Evolutionary conservation across 2,888 invertebrate species (phyloP), one percentile per base, ranked within the genome.

Genomic region (Agriopis marginaria): DNA sequence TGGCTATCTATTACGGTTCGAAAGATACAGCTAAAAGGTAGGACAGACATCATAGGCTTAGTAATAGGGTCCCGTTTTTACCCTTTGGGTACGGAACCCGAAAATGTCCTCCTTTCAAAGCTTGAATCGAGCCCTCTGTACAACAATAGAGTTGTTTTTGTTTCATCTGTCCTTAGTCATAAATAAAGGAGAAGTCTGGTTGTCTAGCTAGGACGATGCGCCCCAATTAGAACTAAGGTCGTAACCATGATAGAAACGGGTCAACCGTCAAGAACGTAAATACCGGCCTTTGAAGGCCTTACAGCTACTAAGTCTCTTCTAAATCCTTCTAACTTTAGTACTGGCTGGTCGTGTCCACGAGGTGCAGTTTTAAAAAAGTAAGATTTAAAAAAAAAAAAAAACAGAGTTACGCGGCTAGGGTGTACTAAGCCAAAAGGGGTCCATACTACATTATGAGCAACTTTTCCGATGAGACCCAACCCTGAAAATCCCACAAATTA

Each of bases 171-270:
- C 58, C 58, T 55, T 58, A 44, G 44, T 58, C 3, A 8, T 45
- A 45, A 58, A 45, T 47, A 45, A 45, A 12, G n/a, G 32, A n/a
- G 11, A 44, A 23, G 11, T n/a, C 23, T 45, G n/a, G 7, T 58
- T 44, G 44, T 58, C 45, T 47, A 10, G n/a, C 49, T 14, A 39
- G 51, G n/a, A 23, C 44, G 62, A 14, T 11, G 44, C 62, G 62
- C 62, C 53, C 62, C 23, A 62, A 45, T 44, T 62, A 53, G 44
- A 9, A 53, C 53, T 44, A 9, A 62, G 62, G 62, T 62, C 53
- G 32, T 23, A 12, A 7, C 45, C 44, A 7, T 39, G 62, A 0
- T n/a, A 0, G 9, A 62, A 44, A 53, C 51, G 17, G 62, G 62
- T 62, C 53, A 62, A 62, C 53, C 47, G 49, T 7, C 39, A 40